These are phyloP conservation scores for Hirundo rustica DNA, from an alignment of 2,797 vertebrate genomes.

Conservation along the genomic window DNA sequence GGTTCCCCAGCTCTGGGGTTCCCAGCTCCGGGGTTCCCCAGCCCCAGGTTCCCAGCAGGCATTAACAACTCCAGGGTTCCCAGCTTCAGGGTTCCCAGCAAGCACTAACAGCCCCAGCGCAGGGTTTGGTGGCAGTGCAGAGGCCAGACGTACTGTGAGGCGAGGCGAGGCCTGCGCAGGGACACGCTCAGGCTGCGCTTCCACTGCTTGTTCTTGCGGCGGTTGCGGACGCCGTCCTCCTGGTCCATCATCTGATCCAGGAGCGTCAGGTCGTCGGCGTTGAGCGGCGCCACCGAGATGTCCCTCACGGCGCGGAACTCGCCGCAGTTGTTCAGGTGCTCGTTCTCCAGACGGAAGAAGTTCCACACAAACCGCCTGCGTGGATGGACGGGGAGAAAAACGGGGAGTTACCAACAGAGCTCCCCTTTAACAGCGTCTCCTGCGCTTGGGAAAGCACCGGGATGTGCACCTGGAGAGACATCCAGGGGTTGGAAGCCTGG, in stretches of 20 bases:
- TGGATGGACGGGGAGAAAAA: background rate
- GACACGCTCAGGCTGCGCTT: conserved; percentile 95
- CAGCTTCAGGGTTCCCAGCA: no score
- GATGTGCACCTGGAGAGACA: background rate
- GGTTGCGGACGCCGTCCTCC: conserved; percentile 94
- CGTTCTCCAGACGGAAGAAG: conserved; percentile 97
- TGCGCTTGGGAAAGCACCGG: background rate
- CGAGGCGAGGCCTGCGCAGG: conserved; percentile 87
- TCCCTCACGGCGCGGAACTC: conserved; percentile 96
- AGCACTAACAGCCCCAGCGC: no score
- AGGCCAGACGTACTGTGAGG: conserved; percentile 86
- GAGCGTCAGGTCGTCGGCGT: conserved; percentile 93
- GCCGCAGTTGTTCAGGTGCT: conserved; percentile 97
- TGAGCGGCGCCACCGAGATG: conserved; percentile 94
- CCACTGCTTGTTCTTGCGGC: conserved; percentile 93
- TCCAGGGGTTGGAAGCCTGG: no score
- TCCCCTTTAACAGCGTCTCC: accelerated
- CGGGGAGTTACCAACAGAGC: background rate
- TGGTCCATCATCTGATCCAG: conserved; percentile 99
- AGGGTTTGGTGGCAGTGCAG: background rate
- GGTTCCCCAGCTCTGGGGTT: no score
- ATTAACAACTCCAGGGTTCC: no score
- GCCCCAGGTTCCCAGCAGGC: background rate
- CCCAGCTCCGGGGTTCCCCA: no score
- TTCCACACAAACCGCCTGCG: conserved; percentile 97